Conservation (phyloP, 35 echinoderm and acorn worm species). For the Lytechinus pictus region DNA sequence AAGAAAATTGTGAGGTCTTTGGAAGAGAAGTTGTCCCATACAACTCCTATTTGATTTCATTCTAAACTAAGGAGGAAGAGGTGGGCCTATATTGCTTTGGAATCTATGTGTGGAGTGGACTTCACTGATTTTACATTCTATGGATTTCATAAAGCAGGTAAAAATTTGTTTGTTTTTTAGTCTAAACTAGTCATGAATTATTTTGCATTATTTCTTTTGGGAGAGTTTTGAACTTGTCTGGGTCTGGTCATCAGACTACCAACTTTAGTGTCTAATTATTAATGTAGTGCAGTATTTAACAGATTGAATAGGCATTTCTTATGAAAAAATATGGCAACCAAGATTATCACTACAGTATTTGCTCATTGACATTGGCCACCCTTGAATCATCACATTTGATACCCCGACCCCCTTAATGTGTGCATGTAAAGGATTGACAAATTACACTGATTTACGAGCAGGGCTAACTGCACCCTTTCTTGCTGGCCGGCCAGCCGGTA, state of each 20-base stretch:
- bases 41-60: conserved; percentile 37
- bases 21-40: conserved; percentile 15
- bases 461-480: conserved; percentile 8
- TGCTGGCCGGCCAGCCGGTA: neutral
- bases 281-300: too few relatives aligned
- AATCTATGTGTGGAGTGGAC: neutral
- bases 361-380: neutral
- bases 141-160: neutral
- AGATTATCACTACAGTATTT: too few relatives aligned
- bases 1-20: neutral
- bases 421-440: neutral
- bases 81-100: neutral
- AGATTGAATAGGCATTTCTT: too few relatives aligned
- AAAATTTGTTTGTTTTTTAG: neutral
- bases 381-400: neutral
- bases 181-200: neutral
- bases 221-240: too few relatives aligned
- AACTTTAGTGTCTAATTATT: neutral
- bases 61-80: neutral
- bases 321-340: too few relatives aligned
- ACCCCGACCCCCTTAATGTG: neutral
- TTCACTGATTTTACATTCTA: neutral
- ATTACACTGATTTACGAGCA: conserved; percentile 29
- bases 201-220: neutral
- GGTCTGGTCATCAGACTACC: neutral